Percentiles rank a stretch among this genome's conserved stretches.
phyloP scores from a whole-genome alignment of 2,797 vertebrate genomes.

The Hemitrygon akajei region DNA sequence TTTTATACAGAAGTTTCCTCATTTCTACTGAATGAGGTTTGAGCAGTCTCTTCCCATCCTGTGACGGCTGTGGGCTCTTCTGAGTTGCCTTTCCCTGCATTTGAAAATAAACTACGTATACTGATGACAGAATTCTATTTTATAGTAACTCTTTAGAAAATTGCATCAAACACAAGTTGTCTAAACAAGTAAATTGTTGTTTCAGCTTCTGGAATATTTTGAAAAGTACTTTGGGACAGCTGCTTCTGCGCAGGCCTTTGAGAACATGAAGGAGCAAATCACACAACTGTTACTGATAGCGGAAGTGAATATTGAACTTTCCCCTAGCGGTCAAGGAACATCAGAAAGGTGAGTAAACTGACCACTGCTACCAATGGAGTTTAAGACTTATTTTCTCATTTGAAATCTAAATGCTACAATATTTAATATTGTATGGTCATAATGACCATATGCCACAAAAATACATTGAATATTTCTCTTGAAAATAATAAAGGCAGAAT shows the following conservation, averaged over 20 bases:
- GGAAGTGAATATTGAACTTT: conserved; percentile 54
- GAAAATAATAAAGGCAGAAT: background rate
- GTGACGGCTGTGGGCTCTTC: background rate
- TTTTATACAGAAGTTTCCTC: background rate
- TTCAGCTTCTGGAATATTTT: conserved; percentile 74
- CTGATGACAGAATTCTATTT: background rate
- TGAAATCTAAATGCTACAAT: background rate
- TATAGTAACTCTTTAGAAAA: background rate
- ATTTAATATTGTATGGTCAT: background rate
- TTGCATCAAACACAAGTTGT: background rate
- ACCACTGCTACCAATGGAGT: background rate
- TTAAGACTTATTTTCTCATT: background rate
- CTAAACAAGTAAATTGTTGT: conserved; percentile 42
- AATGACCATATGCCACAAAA: background rate
- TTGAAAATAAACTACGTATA: background rate
- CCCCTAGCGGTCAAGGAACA: conserved; percentile 49
- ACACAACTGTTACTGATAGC: conserved; percentile 67
- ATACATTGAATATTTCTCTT: background rate
- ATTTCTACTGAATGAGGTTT: background rate
- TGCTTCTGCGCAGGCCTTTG: conserved; percentile 63
- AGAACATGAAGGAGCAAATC: conserved; percentile 67
- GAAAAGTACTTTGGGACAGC: conserved; percentile 61
- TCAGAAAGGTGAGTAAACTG: conserved; percentile 51
- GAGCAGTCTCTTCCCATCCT: background rate
- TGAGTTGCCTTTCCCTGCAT: background rate